Evolutionary conservation across 35 echinoderm and acorn worm genomes (phyloP), one percentile per base, ranked within the genome.

Genomic region (Lytechinus variegatus): DNA sequence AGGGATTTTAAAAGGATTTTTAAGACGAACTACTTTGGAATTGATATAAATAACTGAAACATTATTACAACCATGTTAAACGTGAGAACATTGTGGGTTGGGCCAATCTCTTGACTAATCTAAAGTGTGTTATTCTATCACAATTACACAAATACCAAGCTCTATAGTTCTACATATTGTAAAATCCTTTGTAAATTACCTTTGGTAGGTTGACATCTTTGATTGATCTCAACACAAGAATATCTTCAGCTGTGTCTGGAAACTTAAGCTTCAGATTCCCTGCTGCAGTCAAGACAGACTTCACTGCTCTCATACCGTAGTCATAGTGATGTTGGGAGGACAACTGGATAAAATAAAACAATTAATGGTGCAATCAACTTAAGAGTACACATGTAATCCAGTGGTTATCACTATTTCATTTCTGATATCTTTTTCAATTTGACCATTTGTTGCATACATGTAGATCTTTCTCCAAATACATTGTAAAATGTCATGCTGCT

Each of bases 271-370:
- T 99, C 1, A 99, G 96, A 60, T 99, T 99, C 11, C 98, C 98
- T 27, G 98, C 98, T 54, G 98, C 98, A 95, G 98, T 99, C 7
- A 99, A 92, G 33, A 99, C 98, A 61, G 98, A 99, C 55, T 99
- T 99, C 21, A 99, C 98, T 95, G 98, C 98, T 94, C 98, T 99
- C 98, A 99, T 99, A 79, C 98, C 98, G 79, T 99, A 99, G 92
- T 99, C 98, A 97, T 99, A 99, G 87, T 99, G 98, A 90, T 97
- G 98, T 94, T 99, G 98, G 8, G 98, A 99, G 53, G 98, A 99
- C 12, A 99, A 89, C 98, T 99, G 92, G 52, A 28, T 44, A 90
- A 21, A 89, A 44, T 27, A 52, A 90, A 54, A 16, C 14, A 71
- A 71, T 71, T 19, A 71, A 21, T 71, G 13, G 13, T 79, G 8